Percentiles rank a stretch among this genome's conserved stretches.
phyloP scores from a whole-genome alignment of 2,113 vertebrate species.

The Phylloscopus trochilus region DNA sequence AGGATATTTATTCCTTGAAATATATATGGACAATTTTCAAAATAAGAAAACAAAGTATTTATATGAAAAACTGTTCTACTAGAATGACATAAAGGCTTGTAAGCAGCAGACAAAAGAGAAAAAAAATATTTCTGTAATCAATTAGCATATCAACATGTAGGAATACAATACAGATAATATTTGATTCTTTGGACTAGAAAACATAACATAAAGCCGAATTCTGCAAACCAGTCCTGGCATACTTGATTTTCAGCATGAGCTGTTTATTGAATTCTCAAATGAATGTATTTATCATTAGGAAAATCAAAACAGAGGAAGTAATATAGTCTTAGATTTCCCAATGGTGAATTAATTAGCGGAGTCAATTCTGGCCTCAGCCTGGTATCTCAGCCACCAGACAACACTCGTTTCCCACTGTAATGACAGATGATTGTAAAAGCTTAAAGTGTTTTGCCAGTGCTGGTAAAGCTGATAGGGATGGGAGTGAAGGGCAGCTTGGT shows the following conservation, averaged over 20 bases:
- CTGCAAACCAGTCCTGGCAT: background rate
- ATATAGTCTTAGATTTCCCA: slow-evolving; percentile 39
- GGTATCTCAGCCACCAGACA: slow-evolving; percentile 29
- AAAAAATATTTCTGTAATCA: background rate
- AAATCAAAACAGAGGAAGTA: slow-evolving; percentile 53
- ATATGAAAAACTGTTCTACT: background rate
- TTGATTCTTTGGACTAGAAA: background rate
- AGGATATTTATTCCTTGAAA: background rate
- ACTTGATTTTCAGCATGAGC: slow-evolving; percentile 16
- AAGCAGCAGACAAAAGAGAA: background rate
- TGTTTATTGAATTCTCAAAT: slow-evolving; percentile 22
- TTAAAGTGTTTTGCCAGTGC: background rate
- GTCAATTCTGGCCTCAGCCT: slow-evolving; percentile 20
- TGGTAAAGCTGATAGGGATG: background rate
- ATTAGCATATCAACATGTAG: background rate
- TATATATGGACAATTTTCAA: background rate
- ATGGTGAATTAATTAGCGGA: slow-evolving; percentile 29
- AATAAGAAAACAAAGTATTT: background rate
- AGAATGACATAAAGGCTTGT: background rate
- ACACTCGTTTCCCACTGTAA: background rate
- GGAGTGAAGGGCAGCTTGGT: background rate
- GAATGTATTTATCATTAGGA: background rate
- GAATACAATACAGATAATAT: background rate
- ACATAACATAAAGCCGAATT: background rate
- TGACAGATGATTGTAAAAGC: background rate